Base-by-base conservation (phyloP, 2,888 invertebrate genomes). In the Elegia similella region DNA sequence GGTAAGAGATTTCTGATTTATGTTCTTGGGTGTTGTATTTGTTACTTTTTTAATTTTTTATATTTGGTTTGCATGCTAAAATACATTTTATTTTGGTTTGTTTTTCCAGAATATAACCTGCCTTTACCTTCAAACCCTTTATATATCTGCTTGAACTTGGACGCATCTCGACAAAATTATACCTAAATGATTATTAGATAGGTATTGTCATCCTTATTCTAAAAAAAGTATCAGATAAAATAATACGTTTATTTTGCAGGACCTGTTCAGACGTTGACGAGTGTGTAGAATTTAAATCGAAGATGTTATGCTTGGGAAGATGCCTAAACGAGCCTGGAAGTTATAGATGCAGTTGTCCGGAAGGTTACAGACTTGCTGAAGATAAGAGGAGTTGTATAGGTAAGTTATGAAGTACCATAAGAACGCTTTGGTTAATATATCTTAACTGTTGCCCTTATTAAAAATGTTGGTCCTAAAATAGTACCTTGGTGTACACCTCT, bases 251-350 rank as follows among this genome's bases (percentile, higher is more conserved):
- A 46, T 32, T 60, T 78, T 76, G 42, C 76, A 95, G 95, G 58
- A 93, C 95, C 0, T 95, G 95, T 72, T 80, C 93, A 50, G 98
- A 98, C 74, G 93, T 98, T 12, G 95, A 98, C 76, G 98, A 98
- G 79, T 98, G 98, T 73, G 92, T 93, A 6, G 93, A 95, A 63
- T 96, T 95, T 78, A 95, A 95, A 66, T 93, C 95, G 1, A 94
- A 95, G 65, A 92, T 94, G 56, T 88, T 95, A 0, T 96, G 96
- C 72, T 88, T 93, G 87, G 97, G 98, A 0, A 92, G 93, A 3
- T 98, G 98, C 73, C 92, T 95, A 42, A 98, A 98, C 80, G 94
- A 95, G 10, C 96, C 96, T 0, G 98, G 98, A 0, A 97, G 97
- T 59, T 98, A 96, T 78, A 84, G 92, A 1, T 98, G 97, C 73